Percentiles rank a stretch among this genome's conserved stretches.
Evolutionary conservation across 2,797 vertebrate genomes (phyloP).

Genomic region (Synanceia verrucosa): DNA sequence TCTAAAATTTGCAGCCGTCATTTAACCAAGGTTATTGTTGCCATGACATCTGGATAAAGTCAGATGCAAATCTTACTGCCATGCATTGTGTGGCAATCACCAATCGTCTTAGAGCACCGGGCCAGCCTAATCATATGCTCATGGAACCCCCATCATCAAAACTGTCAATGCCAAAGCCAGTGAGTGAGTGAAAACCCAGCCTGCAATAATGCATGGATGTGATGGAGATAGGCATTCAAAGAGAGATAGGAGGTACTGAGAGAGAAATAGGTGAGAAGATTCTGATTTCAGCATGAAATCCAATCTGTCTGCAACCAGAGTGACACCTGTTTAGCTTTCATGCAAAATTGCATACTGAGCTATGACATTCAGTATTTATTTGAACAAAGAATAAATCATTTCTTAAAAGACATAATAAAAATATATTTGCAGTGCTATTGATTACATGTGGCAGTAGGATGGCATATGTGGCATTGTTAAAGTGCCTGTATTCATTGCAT

Average conservation of each 20-base stretch:
- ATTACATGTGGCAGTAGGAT: not conserved
- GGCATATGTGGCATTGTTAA: not conserved
- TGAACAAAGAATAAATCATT: not conserved
- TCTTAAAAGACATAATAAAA: not conserved
- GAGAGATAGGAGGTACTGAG: conserved; percentile 24
- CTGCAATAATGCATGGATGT: conserved; percentile 12
- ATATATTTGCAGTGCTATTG: not conserved
- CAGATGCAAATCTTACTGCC: too few relatives aligned
- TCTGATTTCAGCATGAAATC: conserved; percentile 47
- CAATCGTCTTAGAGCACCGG: too few relatives aligned
- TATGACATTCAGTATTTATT: conserved; percentile 16
- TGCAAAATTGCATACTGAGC: conserved; percentile 44
- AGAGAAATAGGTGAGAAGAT: conserved; percentile 45
- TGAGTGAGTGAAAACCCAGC: conserved; percentile 7
- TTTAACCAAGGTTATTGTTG: too few relatives aligned
- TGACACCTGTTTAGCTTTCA: conserved; percentile 61
- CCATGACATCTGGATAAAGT: too few relatives aligned
- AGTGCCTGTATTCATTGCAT: not conserved
- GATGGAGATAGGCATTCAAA: conserved; percentile 15
- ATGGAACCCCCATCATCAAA: conserved; percentile 14
- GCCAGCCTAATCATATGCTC: too few relatives aligned
- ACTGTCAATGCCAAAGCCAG: conserved; percentile 5
- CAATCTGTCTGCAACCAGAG: conserved; percentile 40
- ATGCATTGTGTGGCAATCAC: too few relatives aligned
- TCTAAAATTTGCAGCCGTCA: too few relatives aligned